phyloP scores from a whole-genome alignment of 53 echinoderm and acorn worm genomes.

The Antedon mediterranea region DNA sequence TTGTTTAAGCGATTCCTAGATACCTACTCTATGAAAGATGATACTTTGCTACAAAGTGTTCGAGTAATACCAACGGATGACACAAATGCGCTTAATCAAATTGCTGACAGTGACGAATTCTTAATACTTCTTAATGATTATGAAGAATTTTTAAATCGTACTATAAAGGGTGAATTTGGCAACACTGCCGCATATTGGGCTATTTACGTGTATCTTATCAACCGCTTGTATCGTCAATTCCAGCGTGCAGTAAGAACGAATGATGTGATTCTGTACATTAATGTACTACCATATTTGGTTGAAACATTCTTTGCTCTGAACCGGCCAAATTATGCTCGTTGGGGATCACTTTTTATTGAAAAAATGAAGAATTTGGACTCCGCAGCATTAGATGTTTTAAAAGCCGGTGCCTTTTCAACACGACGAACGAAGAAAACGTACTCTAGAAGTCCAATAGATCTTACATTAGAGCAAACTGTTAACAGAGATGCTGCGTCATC shows the following conservation, averaged over 20 bases:
- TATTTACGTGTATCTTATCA: slow-evolving; percentile 17
- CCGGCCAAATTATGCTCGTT: slow-evolving; percentile 43
- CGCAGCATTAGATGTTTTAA: no score
- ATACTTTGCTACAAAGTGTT: no score
- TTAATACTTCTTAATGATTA: slow-evolving; percentile 4
- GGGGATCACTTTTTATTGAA: slow-evolving; percentile 17
- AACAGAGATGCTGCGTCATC: no score
- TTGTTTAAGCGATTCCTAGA: slow-evolving; percentile 17
- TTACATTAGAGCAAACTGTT: no score
- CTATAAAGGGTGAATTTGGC: slow-evolving; percentile 6
- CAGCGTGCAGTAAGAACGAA: slow-evolving; percentile 27
- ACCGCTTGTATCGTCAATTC: slow-evolving; percentile 17
- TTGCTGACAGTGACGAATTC: slow-evolving; percentile 16
- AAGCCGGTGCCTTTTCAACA: no score
- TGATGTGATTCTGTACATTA: slow-evolving; percentile 18
- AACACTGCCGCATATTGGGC: slow-evolving; percentile 28
- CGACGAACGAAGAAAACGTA: no score
- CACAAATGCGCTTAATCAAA: slow-evolving; percentile 2
- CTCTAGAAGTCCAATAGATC: no score
- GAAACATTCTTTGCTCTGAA: slow-evolving; percentile 34
- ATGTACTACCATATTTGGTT: slow-evolving; percentile 17
- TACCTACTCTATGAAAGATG: slow-evolving; percentile 2
- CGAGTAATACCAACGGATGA: background rate
- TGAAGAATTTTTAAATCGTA: slow-evolving; percentile 15
- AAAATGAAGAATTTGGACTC: no score